Conservation (phyloP, 2,797 vertebrate genomes). For the Hypotaenidia philippensis region DNA sequence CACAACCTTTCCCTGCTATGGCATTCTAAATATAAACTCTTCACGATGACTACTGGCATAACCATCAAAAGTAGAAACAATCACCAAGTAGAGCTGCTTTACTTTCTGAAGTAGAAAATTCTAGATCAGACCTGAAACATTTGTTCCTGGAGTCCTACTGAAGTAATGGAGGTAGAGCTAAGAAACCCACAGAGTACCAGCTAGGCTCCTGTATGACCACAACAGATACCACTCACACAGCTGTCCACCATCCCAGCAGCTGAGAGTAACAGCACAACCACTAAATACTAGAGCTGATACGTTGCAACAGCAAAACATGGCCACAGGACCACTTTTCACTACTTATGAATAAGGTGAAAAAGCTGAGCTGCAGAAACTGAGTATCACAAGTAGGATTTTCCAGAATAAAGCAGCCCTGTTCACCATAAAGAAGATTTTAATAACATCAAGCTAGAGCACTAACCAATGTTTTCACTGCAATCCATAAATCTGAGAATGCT, state of each 20-base stretch:
- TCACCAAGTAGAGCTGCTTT: neutral
- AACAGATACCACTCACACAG: neutral
- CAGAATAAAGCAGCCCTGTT: neutral
- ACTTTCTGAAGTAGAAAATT: neutral
- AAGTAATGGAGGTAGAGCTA: neutral
- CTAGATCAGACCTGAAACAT: neutral
- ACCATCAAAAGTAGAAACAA: neutral
- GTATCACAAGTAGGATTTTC: neutral
- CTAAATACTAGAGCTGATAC: fast-evolving
- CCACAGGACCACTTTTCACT: neutral
- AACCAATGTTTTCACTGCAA: neutral
- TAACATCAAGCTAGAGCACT: neutral
- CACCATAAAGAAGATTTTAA: neutral
- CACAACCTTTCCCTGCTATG: fast-evolving
- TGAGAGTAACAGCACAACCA: neutral
- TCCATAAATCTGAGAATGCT: neutral
- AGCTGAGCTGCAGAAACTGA: neutral
- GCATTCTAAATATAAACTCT: neutral
- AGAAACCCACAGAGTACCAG: neutral
- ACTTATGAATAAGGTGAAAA: neutral
- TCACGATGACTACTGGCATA: neutral
- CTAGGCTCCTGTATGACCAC: fast-evolving
- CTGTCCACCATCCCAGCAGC: neutral
- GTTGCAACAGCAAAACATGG: neutral
- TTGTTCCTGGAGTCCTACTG: neutral